These are phyloP conservation scores for Leucophora obtusa DNA, from an alignment of 2,888 invertebrate genomes.

Conservation along the genomic window DNA sequence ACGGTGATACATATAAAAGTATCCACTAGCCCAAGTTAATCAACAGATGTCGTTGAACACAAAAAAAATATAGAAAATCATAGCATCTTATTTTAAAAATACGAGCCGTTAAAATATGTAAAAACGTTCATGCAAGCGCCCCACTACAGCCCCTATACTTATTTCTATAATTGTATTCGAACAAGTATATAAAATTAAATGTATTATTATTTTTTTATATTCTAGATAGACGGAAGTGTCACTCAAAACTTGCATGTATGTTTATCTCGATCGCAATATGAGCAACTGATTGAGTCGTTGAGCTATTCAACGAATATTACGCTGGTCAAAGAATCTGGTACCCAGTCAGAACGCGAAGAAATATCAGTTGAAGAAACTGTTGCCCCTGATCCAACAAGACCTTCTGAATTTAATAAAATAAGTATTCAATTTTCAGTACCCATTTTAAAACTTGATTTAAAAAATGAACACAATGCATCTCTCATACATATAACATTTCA, in stretches of 20 bases:
- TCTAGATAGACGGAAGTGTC: slow-evolving; percentile 85
- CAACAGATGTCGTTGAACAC: no score
- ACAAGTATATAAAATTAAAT: no score
- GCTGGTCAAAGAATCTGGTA: slow-evolving; percentile 9
- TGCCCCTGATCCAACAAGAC: neutral
- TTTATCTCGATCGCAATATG: slow-evolving; percentile 91
- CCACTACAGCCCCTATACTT: no score
- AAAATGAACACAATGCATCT: slow-evolving; percentile 86
- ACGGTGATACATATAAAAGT: no score
- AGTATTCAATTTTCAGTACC: slow-evolving; percentile 86
- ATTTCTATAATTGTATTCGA: no score
- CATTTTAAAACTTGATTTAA: slow-evolving; percentile 86
- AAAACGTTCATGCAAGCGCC: no score
- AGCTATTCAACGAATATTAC: slow-evolving; percentile 70
- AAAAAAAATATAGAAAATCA: no score
- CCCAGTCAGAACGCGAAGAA: neutral
- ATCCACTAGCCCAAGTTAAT: no score
- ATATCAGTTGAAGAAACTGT: neutral
- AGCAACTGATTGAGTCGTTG: slow-evolving; percentile 89
- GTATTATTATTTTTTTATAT: neutral
- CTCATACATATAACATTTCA: slow-evolving; percentile 91
- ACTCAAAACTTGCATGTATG: slow-evolving; percentile 92
- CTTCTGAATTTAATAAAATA: slow-evolving; percentile 13
- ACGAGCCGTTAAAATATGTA: no score
- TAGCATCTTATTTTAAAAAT: no score